Evolutionary conservation across 2,797 vertebrate species (phyloP).

Genomic region (Macropodus opercularis): DNA sequence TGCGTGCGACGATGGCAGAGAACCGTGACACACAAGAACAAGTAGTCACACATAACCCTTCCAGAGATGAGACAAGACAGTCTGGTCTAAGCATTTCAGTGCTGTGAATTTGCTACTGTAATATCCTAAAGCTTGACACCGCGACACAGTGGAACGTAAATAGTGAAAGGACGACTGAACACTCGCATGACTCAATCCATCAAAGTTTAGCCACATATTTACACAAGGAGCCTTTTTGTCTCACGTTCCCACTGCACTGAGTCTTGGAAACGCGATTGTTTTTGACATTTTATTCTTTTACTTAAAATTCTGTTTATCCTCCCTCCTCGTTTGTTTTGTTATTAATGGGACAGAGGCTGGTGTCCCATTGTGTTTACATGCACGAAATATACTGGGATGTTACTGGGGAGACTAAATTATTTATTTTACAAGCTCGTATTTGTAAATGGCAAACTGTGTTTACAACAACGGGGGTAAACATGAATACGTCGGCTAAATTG

Average conservation of each 20-base stretch:
- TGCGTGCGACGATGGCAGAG: slow-evolving; percentile 25
- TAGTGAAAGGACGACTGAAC: slow-evolving; percentile 56
- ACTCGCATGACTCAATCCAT: slow-evolving; percentile 39
- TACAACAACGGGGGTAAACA: slow-evolving; percentile 30
- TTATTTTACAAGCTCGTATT: slow-evolving; percentile 44
- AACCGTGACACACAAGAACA: slow-evolving; percentile 41
- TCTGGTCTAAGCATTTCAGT: slow-evolving; percentile 34
- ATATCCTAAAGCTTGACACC: slow-evolving; percentile 45
- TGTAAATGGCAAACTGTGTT: slow-evolving; percentile 38
- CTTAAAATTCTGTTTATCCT: slow-evolving; percentile 23
- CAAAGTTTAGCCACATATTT: slow-evolving; percentile 79
- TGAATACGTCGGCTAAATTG: slow-evolving; percentile 19
- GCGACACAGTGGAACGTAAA: slow-evolving; percentile 14
- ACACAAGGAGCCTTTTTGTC: slow-evolving; percentile 70
- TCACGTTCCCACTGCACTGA: slow-evolving; percentile 54
- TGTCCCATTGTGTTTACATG: slow-evolving; percentile 42
- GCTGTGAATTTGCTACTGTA: slow-evolving; percentile 54
- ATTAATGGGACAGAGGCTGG: slow-evolving; percentile 7
- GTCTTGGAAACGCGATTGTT: slow-evolving; percentile 56
- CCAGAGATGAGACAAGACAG: slow-evolving; percentile 50
- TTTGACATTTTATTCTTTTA: slow-evolving; percentile 44
- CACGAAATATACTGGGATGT: slow-evolving; percentile 34
- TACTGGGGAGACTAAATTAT: slow-evolving; percentile 42
- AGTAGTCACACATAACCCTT: slow-evolving; percentile 45
- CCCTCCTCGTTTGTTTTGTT: slow-evolving; percentile 26